phyloP scores from a whole-genome alignment of 2,113 vertebrate genomes.

The Eclectus roratus region DNA sequence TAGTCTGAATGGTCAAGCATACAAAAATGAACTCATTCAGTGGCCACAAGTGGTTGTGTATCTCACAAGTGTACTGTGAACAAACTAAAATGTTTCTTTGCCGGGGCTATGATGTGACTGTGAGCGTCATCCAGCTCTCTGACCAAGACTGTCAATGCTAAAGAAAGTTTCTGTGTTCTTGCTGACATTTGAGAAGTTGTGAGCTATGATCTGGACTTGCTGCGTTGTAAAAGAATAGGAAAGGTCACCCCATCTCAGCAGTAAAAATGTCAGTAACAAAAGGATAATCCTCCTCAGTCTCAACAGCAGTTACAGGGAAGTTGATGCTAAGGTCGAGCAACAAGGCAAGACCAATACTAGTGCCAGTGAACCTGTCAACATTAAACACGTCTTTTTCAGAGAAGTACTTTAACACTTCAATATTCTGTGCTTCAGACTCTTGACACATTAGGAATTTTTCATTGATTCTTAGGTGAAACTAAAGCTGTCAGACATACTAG shows the following conservation, averaged over 20 bases:
- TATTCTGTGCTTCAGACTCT: neutral
- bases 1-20: neutral
- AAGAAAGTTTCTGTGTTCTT: neutral
- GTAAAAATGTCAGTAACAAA: slow-evolving; percentile 36
- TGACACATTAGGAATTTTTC: neutral
- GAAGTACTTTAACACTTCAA: neutral
- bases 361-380: slow-evolving; percentile 31
- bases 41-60: neutral
- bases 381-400: slow-evolving; percentile 24
- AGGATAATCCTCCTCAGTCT: slow-evolving; percentile 32
- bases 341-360: neutral
- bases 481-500: neutral
- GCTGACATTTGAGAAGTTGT: slow-evolving; percentile 32
- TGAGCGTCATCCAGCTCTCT: neutral
- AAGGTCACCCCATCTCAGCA: slow-evolving; percentile 15
- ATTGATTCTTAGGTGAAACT: neutral
- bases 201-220: slow-evolving; percentile 15
- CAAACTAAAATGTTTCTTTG: neutral
- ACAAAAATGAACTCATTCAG: neutral
- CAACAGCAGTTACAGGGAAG: slow-evolving; percentile 17
- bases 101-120: neutral
- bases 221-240: neutral
- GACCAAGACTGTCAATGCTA: neutral
- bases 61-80: neutral
- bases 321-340: slow-evolving; percentile 6